These are phyloP conservation scores for Petromus typicus DNA, from an alignment of 2,113 vertebrate species.

Conservation along the genomic window DNA sequence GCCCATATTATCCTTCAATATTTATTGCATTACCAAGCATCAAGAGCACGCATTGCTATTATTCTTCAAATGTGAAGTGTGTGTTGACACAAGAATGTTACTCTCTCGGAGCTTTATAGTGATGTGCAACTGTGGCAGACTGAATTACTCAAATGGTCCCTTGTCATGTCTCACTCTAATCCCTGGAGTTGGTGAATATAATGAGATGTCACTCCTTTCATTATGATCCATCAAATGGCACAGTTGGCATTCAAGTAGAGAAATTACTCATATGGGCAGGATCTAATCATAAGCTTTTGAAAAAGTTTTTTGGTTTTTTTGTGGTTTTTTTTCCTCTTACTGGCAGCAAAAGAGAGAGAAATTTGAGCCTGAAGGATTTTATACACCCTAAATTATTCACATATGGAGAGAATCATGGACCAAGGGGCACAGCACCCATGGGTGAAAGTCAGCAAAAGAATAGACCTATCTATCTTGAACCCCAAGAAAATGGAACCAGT, in stretches of 20 bases:
- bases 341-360: background rate
- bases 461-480: fast-evolving
- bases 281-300: background rate
- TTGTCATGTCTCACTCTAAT: background rate
- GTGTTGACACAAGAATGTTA: background rate
- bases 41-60: background rate
- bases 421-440: background rate
- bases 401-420: no score
- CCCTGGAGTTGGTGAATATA: background rate
- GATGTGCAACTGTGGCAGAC: background rate
- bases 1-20: background rate
- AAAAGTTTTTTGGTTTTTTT: background rate
- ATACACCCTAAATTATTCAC: background rate
- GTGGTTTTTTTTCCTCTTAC: background rate
- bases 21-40: background rate
- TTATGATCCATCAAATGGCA: background rate
- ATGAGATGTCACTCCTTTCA: background rate
- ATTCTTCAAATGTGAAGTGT: background rate
- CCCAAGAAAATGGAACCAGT: background rate
- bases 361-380: background rate
- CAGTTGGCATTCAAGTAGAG: background rate
- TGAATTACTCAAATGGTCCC: background rate
- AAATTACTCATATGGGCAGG: background rate
- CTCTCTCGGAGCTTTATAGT: fast-evolving
- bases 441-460: background rate